Conservation (phyloP, 2,797 vertebrate genomes). For the Nasua narica region DNA sequence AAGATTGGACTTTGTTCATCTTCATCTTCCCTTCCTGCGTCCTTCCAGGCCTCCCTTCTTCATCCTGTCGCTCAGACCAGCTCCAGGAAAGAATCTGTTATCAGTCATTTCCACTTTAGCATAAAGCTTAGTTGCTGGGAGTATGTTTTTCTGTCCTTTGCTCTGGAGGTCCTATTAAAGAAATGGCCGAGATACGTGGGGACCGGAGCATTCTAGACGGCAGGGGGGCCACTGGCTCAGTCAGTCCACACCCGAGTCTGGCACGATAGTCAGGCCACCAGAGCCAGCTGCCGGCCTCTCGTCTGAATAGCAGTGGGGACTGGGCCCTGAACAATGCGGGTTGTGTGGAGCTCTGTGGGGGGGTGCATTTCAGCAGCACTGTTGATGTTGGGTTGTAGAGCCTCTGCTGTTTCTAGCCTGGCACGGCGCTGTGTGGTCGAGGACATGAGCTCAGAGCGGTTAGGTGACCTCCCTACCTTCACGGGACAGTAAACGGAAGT, state of each 20-base stretch:
- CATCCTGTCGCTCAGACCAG: not conserved
- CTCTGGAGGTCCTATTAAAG: not conserved
- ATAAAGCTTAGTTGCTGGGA: not conserved
- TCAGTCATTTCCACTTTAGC: not conserved
- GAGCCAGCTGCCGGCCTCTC: not conserved
- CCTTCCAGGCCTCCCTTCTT: not conserved
- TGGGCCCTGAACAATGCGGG: fast-evolving
- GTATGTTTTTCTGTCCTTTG: not conserved
- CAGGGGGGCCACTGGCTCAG: not conserved
- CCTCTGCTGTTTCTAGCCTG: not conserved
- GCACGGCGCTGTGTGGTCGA: not conserved
- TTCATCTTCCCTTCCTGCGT: not conserved
- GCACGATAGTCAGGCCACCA: not conserved
- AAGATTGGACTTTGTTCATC: not conserved
- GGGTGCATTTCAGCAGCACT: not conserved
- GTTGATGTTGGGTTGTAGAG: fast-evolving
- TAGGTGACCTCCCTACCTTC: not conserved
- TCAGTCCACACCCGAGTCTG: not conserved
- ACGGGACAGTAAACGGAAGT: not conserved
- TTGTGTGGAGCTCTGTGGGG: not conserved
- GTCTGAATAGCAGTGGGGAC: not conserved
- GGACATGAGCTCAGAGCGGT: not conserved
- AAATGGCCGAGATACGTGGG: too few species aligned
- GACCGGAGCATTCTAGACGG: not conserved
- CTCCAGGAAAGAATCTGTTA: not conserved